These are phyloP conservation scores for Littorina saxatilis DNA, from an alignment of 1,140 invertebrate species.

Conservation along the genomic window DNA sequence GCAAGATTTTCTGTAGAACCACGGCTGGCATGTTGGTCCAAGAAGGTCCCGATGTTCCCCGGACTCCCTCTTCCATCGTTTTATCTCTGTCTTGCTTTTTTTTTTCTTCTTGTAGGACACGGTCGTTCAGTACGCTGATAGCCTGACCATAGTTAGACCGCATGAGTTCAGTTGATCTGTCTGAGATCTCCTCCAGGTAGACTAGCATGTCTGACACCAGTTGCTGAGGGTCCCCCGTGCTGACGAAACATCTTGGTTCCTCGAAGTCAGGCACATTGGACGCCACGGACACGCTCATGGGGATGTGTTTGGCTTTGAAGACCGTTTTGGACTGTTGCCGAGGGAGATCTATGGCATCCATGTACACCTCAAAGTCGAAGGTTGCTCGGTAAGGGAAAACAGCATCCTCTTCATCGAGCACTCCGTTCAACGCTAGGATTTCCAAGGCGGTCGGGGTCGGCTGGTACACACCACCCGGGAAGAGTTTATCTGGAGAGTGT, in stretches of 20 bases:
- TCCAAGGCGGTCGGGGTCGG: background rate
- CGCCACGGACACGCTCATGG: background rate
- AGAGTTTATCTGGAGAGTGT: background rate
- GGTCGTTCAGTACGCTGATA: background rate
- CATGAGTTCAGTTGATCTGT: background rate
- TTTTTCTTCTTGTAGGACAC: no score
- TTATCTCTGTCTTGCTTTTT: background rate
- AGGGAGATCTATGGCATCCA: background rate
- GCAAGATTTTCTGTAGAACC: background rate
- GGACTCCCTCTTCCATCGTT: background rate
- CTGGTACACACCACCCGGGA: slow-evolving; percentile 1
- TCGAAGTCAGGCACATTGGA: background rate
- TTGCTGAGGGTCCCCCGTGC: background rate
- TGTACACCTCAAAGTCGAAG: slow-evolving; percentile 8
- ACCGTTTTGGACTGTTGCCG: background rate
- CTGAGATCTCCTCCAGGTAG: slow-evolving; percentile 13
- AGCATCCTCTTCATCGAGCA: background rate
- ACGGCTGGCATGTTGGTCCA: background rate
- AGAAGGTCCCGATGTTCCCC: no score
- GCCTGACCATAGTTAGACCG: background rate
- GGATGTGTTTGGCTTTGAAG: slow-evolving; percentile 4
- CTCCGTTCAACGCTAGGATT: background rate
- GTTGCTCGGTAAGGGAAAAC: background rate
- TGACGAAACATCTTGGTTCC: background rate
- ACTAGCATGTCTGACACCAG: slow-evolving; percentile 19